Conservation (phyloP, 2,113 vertebrate species). For the Climacteris rufus region DNA sequence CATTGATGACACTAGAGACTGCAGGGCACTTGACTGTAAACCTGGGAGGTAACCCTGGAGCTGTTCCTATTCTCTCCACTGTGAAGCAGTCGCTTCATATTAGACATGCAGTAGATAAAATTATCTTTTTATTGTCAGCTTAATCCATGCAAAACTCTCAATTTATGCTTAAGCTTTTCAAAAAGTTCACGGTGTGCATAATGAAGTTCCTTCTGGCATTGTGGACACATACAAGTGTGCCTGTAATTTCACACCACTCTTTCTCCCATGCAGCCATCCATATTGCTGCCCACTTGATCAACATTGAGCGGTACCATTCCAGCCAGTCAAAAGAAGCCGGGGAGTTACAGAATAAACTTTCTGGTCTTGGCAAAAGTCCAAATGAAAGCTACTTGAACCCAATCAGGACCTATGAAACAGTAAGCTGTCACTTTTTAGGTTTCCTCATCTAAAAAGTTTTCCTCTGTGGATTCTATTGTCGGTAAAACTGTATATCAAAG, state of each 20-base stretch:
- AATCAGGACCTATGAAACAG: conserved; percentile 69
- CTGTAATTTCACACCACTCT: background rate
- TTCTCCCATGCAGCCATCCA: conserved; percentile 68
- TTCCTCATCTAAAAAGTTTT: conserved; percentile 15
- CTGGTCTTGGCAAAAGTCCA: conserved; percentile 67
- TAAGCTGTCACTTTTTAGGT: conserved; percentile 51
- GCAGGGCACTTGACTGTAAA: background rate
- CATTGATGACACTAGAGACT: background rate
- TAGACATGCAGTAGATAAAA: background rate
- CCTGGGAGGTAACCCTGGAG: background rate
- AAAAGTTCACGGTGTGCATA: background rate
- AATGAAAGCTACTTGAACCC: conserved; percentile 82
- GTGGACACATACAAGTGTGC: background rate
- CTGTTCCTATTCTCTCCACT: background rate
- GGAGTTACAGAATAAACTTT: conserved; percentile 68
- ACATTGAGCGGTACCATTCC: conserved; percentile 70
- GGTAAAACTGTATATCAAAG: conserved; percentile 41
- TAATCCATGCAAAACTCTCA: background rate
- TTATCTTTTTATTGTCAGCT: background rate
- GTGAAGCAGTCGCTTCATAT: background rate
- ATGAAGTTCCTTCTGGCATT: background rate
- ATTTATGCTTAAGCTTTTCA: background rate
- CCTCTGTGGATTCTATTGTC: background rate
- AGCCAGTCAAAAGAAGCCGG: conserved; percentile 59
- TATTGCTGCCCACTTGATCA: conserved; percentile 73